Percentiles rank a stretch among this genome's conserved stretches.
Evolutionary conservation across 1,140 invertebrate species (phyloP).

Genomic region (Bactericera cockerelli): DNA sequence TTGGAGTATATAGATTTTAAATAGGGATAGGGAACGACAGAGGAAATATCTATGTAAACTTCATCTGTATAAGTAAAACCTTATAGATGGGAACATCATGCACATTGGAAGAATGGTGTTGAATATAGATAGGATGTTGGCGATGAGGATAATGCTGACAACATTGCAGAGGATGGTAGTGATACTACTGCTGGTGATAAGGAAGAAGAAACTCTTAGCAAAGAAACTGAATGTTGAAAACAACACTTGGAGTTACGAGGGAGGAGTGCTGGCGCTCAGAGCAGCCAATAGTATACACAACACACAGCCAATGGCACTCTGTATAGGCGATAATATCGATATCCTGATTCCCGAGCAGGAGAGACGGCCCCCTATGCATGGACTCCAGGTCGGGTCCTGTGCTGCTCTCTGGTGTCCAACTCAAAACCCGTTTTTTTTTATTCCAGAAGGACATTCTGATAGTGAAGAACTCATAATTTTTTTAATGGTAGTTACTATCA

Average conservation of each 20-base stretch:
- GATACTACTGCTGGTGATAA: background rate
- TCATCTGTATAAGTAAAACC: too few species aligned
- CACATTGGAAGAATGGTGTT: too few species aligned
- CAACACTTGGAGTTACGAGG: background rate
- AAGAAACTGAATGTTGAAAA: background rate
- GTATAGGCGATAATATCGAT: background rate
- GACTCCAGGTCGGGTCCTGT: background rate
- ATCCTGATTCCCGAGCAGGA: background rate
- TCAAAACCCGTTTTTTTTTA: background rate
- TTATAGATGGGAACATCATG: too few species aligned
- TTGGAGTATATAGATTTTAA: too few species aligned
- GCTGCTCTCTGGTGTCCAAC: background rate
- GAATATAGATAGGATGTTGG: too few species aligned
- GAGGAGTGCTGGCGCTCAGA: background rate
- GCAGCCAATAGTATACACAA: background rate
- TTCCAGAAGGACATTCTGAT: conserved; percentile 1
- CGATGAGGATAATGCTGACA: too few species aligned
- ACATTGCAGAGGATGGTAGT: too few species aligned
- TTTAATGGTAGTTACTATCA: conserved; percentile 6
- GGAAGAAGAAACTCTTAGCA: background rate
- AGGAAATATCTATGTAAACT: too few species aligned
- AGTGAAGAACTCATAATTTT: background rate
- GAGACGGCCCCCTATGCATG: background rate
- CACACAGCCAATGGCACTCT: background rate
- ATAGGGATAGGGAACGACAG: too few species aligned